Conservation (phyloP, 2,113 vertebrate genomes). For the Nanger granti region DNA sequence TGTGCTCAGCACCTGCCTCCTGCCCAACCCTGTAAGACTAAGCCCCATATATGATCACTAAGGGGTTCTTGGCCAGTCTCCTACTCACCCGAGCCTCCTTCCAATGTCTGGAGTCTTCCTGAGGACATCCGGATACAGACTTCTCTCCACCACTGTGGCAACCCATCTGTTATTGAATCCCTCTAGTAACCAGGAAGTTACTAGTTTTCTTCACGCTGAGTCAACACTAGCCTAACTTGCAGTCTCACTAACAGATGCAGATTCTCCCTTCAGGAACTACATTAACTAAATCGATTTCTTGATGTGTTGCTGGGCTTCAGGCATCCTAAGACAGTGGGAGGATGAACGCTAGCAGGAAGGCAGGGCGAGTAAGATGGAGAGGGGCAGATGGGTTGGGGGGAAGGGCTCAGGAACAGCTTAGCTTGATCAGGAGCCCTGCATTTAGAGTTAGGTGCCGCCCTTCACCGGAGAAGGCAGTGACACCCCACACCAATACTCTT, state of each 20-base stretch:
- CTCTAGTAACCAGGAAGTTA: background rate
- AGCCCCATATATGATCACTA: accelerated
- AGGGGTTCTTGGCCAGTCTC: background rate
- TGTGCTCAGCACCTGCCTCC: background rate
- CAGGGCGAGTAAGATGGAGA: background rate
- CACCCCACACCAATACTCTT: too few species aligned
- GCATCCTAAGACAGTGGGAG: background rate
- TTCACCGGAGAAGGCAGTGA: background rate
- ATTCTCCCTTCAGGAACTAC: background rate
- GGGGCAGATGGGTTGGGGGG: accelerated
- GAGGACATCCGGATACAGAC: background rate
- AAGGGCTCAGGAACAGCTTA: background rate
- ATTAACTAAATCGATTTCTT: background rate
- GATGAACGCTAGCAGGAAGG: background rate
- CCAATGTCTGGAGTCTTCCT: background rate
- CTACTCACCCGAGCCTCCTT: background rate
- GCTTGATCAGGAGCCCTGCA: background rate
- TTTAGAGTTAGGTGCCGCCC: background rate
- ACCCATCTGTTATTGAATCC: background rate
- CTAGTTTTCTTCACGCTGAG: background rate
- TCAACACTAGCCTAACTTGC: background rate
- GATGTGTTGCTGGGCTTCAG: background rate
- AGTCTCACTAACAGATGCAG: background rate
- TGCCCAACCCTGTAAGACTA: background rate
- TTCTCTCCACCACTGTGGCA: background rate